Evolutionary conservation across 1,140 invertebrate species (phyloP), one percentile per base, ranked within the genome.

Genomic region (Nasonia giraulti): DNA sequence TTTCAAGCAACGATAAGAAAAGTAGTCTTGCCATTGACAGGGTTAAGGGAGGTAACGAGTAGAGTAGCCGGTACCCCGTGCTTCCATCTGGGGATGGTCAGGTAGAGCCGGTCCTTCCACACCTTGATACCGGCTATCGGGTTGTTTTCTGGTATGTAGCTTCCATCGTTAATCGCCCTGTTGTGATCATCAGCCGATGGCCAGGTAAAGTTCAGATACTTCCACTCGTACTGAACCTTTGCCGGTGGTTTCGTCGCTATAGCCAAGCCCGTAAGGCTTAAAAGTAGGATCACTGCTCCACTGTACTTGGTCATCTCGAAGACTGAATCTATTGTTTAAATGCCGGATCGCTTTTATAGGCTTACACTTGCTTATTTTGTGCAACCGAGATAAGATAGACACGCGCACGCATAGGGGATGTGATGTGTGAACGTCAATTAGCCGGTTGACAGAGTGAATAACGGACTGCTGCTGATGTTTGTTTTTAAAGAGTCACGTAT

Each of bases 61-160:
- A 96, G 91, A 1, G 96, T 96, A 8, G 94, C 94, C 17, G 96
- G 96, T 5, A 96, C 95, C 14, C 95, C 95, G 44, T 92, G 88
- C 84, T 94, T 94, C 93, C 95, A 95, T 85, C 96, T 93, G 37
- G 95, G 95, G 62, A 96, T 86, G 6, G 95, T 94, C 75, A 96
- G 84, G 88, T 94, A 96, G 87, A 95, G 93, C 79, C 92, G 93
- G 84, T 94, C 93, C 27, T 94, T 93, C 93, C 94, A 95, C 78
- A 94, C 92, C 88, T 95, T 95, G 82, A 96, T 94, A 14, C 95
- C 95, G 55, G 94, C 93, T 50, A 96, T 94, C 40, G 95, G 89
- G 73, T 94, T 95, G 89, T 96, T 95, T 88, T 94, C 93, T 0
- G 94, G 93, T 44, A 95, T 93, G 88, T 95, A 96, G 73, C 91